Percentiles rank a stretch among this genome's conserved stretches.
Evolutionary conservation across 2,113 vertebrate genomes (phyloP).

Genomic region (Cyprinodon brontotheroides): DNA sequence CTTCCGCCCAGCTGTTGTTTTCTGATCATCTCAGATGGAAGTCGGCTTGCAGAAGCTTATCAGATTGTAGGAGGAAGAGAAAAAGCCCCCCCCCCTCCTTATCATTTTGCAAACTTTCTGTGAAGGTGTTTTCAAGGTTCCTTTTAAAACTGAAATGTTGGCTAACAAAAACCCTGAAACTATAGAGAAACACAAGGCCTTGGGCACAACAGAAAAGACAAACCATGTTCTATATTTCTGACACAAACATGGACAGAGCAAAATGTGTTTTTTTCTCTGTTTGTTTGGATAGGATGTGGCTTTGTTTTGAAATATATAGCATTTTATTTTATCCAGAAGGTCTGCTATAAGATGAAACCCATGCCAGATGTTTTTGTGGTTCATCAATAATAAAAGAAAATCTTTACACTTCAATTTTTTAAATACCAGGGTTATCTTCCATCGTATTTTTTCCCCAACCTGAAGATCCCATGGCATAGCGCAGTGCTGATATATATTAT

Average conservation of each 20-base stretch:
- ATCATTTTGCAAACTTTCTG: conserved; percentile 8
- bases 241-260: background rate
- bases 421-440: too few species aligned
- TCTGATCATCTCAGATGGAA: conserved; percentile 20
- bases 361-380: background rate
- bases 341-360: background rate
- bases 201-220: background rate
- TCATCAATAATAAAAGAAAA: background rate
- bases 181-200: conserved; percentile 6
- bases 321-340: background rate
- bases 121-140: conserved; percentile 20
- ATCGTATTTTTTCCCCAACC: background rate
- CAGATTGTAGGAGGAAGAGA: background rate
- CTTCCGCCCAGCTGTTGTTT: conserved; percentile 34
- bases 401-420: too few species aligned
- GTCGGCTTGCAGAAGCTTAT: conserved; percentile 12
- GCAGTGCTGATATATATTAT: background rate
- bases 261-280: background rate
- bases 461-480: too few species aligned
- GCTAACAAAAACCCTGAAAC: background rate
- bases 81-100: background rate
- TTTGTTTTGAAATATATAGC: background rate
- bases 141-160: background rate
- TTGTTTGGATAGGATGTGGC: background rate
- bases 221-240: background rate